Conservation (phyloP, 2,113 vertebrate genomes). For the Mesocricetus auratus region DNA sequence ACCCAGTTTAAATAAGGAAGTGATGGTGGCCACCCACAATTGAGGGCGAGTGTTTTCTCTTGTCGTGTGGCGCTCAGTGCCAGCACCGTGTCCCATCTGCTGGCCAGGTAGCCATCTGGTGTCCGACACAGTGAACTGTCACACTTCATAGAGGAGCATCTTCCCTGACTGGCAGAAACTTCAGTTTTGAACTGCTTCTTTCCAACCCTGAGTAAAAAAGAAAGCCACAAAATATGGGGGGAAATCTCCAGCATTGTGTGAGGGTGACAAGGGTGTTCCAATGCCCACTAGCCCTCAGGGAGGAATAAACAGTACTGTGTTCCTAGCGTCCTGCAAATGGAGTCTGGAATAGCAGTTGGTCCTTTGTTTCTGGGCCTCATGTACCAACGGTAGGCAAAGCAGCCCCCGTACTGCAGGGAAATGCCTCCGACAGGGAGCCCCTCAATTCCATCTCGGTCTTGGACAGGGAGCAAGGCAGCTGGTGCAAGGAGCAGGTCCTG, state of each 20-base stretch:
- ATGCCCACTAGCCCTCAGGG: neutral
- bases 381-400: accelerated
- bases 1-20: neutral
- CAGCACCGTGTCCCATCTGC: neutral
- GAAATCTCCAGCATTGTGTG: neutral
- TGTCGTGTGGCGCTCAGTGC: neutral
- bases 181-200: slow-evolving; percentile 3
- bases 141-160: neutral
- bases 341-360: accelerated
- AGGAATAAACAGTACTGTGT: neutral
- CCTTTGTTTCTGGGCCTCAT: neutral
- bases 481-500: accelerated
- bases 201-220: neutral
- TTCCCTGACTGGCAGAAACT: neutral
- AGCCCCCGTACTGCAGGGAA: neutral
- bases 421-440: neutral
- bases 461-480: neutral
- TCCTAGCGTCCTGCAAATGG: neutral
- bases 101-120: neutral
- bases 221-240: neutral
- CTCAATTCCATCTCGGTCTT: accelerated
- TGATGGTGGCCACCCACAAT: neutral
- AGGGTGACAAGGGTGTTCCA: accelerated
- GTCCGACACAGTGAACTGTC: neutral
- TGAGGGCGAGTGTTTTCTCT: neutral